phyloP scores from a whole-genome alignment of 2,888 invertebrate species.

The Hermaeophaga mercurialis region DNA sequence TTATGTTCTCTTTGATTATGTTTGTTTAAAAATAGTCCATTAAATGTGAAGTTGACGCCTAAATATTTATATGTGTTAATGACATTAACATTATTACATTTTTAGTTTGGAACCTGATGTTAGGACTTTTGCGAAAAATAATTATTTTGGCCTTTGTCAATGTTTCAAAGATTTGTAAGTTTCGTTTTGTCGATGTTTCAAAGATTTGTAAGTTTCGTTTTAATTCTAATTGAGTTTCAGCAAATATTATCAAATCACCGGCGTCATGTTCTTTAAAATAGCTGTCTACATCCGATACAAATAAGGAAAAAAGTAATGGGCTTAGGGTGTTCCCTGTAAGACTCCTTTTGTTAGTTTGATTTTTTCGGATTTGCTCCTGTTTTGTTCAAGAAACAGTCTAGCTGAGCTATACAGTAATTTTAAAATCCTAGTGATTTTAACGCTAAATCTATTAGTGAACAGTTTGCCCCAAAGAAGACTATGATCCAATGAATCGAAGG shows the following conservation, averaged over 20 bases:
- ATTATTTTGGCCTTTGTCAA: not conserved
- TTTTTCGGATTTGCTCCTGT: not conserved
- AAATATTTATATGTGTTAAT: too few relatives aligned
- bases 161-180: not conserved
- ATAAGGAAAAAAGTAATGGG: not conserved
- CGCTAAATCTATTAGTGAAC: not conserved
- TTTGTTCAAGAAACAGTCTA: not conserved
- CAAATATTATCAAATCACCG: too few relatives aligned
- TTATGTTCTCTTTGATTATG: too few relatives aligned
- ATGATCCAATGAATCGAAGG: too few relatives aligned
- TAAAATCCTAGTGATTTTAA: not conserved
- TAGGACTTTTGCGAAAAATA: constrained; percentile 3
- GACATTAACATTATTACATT: too few relatives aligned
- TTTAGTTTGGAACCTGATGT: too few relatives aligned
- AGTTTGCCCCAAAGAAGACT: not conserved
- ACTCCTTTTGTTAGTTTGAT: constrained; percentile 1
- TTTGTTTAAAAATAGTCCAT: not conserved
- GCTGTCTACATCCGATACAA: not conserved
- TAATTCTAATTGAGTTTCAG: constrained; percentile 1
- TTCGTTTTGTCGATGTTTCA: not conserved
- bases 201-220: constrained; percentile 1
- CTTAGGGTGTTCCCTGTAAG: too few relatives aligned
- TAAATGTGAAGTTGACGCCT: not conserved
- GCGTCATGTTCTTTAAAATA: constrained; percentile 6
- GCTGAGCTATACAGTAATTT: not conserved